These are phyloP conservation scores for Bathynomus jamesi DNA, from an alignment of 1,140 invertebrate species.

Conservation along the genomic window DNA sequence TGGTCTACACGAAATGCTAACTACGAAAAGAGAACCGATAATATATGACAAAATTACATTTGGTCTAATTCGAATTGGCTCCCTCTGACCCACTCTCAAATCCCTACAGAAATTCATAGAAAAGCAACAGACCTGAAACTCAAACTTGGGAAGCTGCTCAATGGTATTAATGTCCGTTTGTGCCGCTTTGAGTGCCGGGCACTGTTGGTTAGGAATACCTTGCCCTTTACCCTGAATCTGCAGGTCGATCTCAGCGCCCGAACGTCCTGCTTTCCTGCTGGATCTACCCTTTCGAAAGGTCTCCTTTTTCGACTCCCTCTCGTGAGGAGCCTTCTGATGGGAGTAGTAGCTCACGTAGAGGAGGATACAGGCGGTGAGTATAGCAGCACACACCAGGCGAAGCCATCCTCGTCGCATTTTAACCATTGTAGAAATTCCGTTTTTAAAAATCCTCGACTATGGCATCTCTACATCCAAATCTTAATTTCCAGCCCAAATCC, in stretches of 20 bases:
- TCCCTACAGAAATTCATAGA: too few species aligned
- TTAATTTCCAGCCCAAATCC: too few species aligned
- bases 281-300: not conserved
- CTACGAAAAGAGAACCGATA: too few species aligned
- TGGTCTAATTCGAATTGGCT: too few species aligned
- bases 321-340: not conserved
- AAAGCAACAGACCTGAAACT: not conserved
- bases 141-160: not conserved
- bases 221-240: not conserved
- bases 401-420: not conserved
- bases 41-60: too few species aligned
- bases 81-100: too few species aligned
- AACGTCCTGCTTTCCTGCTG: not conserved
- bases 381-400: not conserved
- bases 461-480: too few species aligned
- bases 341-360: not conserved
- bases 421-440: too few species aligned
- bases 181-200: not conserved
- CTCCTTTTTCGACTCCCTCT: too few species aligned
- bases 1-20: too few species aligned
- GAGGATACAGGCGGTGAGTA: not conserved
- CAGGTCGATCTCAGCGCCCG: not conserved
- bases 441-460: too few species aligned
- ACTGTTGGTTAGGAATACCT: not conserved
- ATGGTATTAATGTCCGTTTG: not conserved